Evolutionary conservation across 2,113 vertebrate genomes (phyloP).

Genomic region (Mirounga angustirostris): DNA sequence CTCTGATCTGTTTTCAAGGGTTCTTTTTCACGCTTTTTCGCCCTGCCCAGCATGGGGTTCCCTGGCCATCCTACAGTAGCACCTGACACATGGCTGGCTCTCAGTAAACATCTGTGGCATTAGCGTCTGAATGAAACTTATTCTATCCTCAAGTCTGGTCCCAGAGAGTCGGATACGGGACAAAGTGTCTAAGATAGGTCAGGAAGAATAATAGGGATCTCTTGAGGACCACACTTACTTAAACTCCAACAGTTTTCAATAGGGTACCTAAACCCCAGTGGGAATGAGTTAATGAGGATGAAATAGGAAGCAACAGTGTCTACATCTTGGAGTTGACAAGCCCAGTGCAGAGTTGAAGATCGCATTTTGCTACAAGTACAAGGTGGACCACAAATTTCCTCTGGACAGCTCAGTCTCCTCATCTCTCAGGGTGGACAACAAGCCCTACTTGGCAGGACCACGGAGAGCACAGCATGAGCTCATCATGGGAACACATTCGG

Average conservation of each 20-base stretch:
- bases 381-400: neutral
- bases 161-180: neutral
- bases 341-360: neutral
- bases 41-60: neutral
- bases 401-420: neutral
- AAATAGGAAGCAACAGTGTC: neutral
- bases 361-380: neutral
- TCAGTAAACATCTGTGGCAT: neutral
- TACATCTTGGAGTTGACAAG: neutral
- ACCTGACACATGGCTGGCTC: neutral
- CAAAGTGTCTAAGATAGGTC: neutral
- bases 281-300: neutral
- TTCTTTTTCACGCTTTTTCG: neutral
- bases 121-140: neutral
- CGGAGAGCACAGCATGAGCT: accelerated
- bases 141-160: neutral
- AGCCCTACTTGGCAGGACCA: neutral
- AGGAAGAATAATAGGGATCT: neutral
- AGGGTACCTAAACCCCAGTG: neutral
- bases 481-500: accelerated
- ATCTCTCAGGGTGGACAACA: neutral
- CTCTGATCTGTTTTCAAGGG: neutral
- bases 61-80: neutral
- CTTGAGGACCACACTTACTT: neutral
- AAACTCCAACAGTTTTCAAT: neutral